Percentiles rank a stretch among this genome's conserved stretches.
phyloP scores from a whole-genome alignment of 2,113 vertebrate species.

The Numida meleagris region DNA sequence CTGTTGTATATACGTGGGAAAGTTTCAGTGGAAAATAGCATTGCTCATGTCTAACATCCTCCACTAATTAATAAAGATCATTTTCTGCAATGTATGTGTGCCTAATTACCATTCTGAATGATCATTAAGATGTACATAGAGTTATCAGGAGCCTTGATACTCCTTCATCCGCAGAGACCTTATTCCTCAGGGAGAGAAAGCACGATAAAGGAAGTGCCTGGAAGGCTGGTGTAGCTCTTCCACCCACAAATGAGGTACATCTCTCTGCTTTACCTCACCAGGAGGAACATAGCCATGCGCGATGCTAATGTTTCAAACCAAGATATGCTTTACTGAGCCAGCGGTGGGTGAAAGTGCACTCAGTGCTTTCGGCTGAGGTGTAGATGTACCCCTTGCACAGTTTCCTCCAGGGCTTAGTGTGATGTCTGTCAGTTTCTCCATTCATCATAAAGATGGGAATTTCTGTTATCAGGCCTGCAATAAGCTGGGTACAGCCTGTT shows the following conservation, averaged over 20 bases:
- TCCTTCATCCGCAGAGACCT: not conserved
- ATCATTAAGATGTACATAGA: not conserved
- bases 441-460: not conserved
- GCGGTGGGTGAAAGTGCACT: not conserved
- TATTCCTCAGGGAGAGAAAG: not conserved
- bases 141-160: not conserved
- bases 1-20: not conserved
- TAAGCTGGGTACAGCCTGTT: not conserved
- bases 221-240: not conserved
- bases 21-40: not conserved
- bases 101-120: not conserved
- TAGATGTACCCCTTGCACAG: not conserved
- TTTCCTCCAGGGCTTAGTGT: not conserved
- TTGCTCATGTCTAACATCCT: not conserved
- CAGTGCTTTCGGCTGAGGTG: not conserved
- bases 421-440: not conserved
- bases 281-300: rapidly evolving
- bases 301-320: not conserved
- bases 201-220: not conserved
- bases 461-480: not conserved
- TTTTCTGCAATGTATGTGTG: not conserved
- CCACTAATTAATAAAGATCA: conserved; percentile 26
- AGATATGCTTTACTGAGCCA: not conserved
- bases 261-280: not conserved
- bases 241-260: rapidly evolving